phyloP scores from a whole-genome alignment of 2,113 vertebrate genomes.

The Myotis yumanensis region DNA sequence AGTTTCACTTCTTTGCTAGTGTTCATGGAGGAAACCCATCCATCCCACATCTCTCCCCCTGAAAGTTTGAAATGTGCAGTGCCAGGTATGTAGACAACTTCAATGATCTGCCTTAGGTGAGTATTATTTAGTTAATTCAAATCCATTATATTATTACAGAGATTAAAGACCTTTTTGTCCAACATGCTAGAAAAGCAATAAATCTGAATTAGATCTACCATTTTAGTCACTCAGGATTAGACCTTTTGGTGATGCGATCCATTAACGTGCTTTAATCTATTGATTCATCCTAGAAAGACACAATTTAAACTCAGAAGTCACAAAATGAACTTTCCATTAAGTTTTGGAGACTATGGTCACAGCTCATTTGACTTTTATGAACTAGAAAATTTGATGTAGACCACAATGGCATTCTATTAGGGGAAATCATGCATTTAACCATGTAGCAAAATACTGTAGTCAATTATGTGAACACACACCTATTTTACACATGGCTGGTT shows the following conservation, averaged over 20 bases:
- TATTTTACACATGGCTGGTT: slow-evolving; percentile 82
- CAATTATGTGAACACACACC: slow-evolving; percentile 83
- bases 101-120: slow-evolving; percentile 16
- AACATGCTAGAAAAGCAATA: slow-evolving; percentile 64
- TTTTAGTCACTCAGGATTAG: slow-evolving; percentile 68
- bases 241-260: slow-evolving; percentile 78
- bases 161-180: slow-evolving; percentile 59
- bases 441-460: slow-evolving; percentile 83
- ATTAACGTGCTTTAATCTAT: slow-evolving; percentile 80
- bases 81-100: not conserved
- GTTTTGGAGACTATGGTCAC: slow-evolving; percentile 84
- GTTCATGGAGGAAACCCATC: not conserved
- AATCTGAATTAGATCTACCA: slow-evolving; percentile 72
- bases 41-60: no score
- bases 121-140: slow-evolving; percentile 60
- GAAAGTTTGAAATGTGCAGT: slow-evolving; percentile 37
- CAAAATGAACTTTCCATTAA: slow-evolving; percentile 86
- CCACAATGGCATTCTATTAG: slow-evolving; percentile 85
- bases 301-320: slow-evolving; percentile 83
- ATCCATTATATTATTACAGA: slow-evolving; percentile 59
- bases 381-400: slow-evolving; percentile 86
- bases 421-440: slow-evolving; percentile 85
- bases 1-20: not conserved
- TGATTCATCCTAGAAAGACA: slow-evolving; percentile 82
- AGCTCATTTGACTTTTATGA: slow-evolving; percentile 87